Percentiles rank a stretch among this genome's conserved stretches.
Evolutionary conservation across 2,888 invertebrate genomes (phyloP).

Genomic region (Camponotus fellah): DNA sequence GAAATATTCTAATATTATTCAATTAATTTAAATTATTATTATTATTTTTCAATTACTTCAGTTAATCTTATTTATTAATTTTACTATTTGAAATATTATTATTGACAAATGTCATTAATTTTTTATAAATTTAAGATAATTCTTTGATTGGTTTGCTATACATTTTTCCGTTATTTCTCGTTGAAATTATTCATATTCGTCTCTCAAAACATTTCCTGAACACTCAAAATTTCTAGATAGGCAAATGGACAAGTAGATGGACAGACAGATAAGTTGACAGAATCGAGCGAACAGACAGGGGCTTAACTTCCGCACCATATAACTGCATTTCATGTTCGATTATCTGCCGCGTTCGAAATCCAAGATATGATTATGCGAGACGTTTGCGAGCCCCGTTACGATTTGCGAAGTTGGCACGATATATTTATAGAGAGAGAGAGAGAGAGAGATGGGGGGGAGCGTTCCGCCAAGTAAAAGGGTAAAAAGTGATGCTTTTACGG

Average conservation of each 20-base stretch:
- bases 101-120: not conserved
- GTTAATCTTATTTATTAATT: not conserved
- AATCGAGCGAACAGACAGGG: not conserved
- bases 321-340: conserved; percentile 20
- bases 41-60: not conserved
- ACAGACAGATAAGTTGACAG: conserved; percentile 10
- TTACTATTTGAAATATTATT: not conserved
- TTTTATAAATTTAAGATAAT: not conserved
- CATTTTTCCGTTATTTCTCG: not conserved
- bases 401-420: conserved; percentile 43
- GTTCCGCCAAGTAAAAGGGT: conserved; percentile 18
- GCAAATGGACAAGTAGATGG: conserved; percentile 9
- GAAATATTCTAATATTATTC: not conserved
- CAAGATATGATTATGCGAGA: conserved; percentile 20
- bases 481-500: conserved; percentile 41
- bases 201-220: conserved; percentile 42
- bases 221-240: conserved; percentile 22
- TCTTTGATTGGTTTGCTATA: not conserved
- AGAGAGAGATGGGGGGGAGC: not conserved
- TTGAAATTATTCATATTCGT: not conserved
- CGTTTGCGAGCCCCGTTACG: not conserved
- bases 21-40: not conserved
- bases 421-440: conserved; percentile 37
- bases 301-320: conserved; percentile 6
- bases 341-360: conserved; percentile 3